Base-by-base conservation (phyloP, 2,113 vertebrate species). In the Boleophthalmus pectinirostris region DNA sequence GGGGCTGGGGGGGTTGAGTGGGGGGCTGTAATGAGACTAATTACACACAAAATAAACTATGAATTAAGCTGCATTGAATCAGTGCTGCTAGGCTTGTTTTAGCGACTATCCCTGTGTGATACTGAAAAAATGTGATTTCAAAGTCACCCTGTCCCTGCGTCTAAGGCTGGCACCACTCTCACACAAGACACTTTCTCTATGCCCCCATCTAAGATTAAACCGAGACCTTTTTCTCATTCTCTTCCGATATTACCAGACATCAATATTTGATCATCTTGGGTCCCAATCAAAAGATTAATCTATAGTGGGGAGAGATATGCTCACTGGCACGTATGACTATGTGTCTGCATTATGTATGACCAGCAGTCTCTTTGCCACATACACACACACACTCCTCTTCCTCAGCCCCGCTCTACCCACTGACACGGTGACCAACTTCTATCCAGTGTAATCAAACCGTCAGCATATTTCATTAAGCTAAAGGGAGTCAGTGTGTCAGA, bases 101-200 rank as follows among this genome's bases (percentile, higher is more conserved):
- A 66, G 64, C 66, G 60, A 76, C 64, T 49, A 76, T 83, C 72
- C 70, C 73, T 86, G 87, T 86, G 73, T 86, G 69, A 63, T 73
- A 70, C 69, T 69, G 82, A 77, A 81, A 80, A 82, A 77, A 71
- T 69, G 72, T 73, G 74, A 68, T 35, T 88, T 91, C 88, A 93
- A 94, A 93, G 92, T 93, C 92, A 94, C 90, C 84, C 77, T 85
- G 89, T 91, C 90, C 87, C 90, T 84, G 83, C 83, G 86, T 82
- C 51, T 51, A 73, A 58, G 66, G 72, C 84, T 85, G 82, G 84
- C 85, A 82, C 72, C 49, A 25, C 72, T 20, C 66, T 79, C 58
- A 20, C 70, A 57, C 82, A 84, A 57, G 75, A 74, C 79, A 66
- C 76, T 23, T 11, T 70, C 82, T 68, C 69, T 58, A 64, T 72